These are phyloP conservation scores for Halisarca cf. caerulea DNA, from an alignment of 37 sponge, comb jelly and placozoan genomes.

Conservation along the genomic window DNA sequence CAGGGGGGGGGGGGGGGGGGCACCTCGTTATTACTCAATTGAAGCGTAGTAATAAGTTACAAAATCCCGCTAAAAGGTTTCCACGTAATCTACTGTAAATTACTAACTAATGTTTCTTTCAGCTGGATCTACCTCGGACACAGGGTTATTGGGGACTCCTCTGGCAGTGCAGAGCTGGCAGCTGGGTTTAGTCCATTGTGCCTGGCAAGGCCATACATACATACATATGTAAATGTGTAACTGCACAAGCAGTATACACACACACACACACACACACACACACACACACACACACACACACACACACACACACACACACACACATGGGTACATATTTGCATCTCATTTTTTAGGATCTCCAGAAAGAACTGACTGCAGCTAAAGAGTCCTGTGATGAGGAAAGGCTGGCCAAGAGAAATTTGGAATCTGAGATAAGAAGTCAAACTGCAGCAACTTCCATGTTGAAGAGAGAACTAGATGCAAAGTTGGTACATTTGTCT, in stretches of 20 bases:
- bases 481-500: slow-evolving; percentile 21
- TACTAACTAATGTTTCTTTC: no score
- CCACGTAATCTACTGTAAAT: no score
- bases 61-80: no score
- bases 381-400: neutral
- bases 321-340: no score
- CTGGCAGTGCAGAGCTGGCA: neutral
- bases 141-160: neutral
- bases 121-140: neutral
- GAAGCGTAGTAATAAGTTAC: no score
- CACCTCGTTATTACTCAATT: neutral
- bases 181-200: no score
- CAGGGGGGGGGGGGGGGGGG: no score
- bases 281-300: no score
- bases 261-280: neutral
- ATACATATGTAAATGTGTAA: neutral
- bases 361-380: neutral
- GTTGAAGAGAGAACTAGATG: slow-evolving; percentile 50
- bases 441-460: slow-evolving; percentile 31
- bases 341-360: no score
- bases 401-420: neutral
- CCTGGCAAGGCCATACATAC: neutral
- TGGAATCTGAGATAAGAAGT: slow-evolving; percentile 46
- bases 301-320: neutral
- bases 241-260: no score